Evolutionary conservation across 2,113 vertebrate genomes (phyloP).

Genomic region (Rhizomys pruinosus): DNA sequence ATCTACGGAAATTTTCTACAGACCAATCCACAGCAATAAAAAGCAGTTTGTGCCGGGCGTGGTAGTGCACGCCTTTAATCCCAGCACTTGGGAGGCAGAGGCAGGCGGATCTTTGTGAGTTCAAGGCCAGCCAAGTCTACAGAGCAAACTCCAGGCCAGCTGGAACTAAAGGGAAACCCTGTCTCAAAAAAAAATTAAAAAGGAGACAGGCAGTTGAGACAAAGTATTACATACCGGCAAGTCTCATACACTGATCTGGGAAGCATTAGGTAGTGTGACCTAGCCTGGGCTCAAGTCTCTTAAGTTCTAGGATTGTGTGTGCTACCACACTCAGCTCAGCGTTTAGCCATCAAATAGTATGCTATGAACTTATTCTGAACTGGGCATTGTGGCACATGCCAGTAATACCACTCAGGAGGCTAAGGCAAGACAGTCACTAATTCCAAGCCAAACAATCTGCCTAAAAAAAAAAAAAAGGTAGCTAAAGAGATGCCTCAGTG

Average conservation of each 20-base stretch:
- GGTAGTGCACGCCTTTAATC: too few relatives aligned
- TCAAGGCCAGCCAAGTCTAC: too few relatives aligned
- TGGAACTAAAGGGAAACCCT: too few relatives aligned
- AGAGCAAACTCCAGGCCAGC: too few relatives aligned
- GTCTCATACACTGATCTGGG: not conserved
- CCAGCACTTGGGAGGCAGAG: too few relatives aligned
- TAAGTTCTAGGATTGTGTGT: not conserved
- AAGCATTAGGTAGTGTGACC: not conserved
- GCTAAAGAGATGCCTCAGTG: too few relatives aligned
- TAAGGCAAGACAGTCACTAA: not conserved
- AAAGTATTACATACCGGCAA: too few relatives aligned
- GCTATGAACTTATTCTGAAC: not conserved
- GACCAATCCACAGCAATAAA: not conserved
- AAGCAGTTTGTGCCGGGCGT: too few relatives aligned
- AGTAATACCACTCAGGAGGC: not conserved
- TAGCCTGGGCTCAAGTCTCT: not conserved
- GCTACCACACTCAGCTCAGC: not conserved
- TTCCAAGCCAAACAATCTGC: not conserved
- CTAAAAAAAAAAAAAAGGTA: not conserved
- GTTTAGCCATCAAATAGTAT: not conserved
- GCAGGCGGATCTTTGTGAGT: too few relatives aligned
- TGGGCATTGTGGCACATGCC: not conserved
- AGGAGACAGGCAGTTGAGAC: too few relatives aligned
- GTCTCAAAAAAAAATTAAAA: too few relatives aligned
- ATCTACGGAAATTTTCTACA: constrained; percentile 36